Evolutionary conservation across 1,140 invertebrate genomes (phyloP), one percentile per base, ranked within the genome.

Genomic region (Hyphantria cunea): DNA sequence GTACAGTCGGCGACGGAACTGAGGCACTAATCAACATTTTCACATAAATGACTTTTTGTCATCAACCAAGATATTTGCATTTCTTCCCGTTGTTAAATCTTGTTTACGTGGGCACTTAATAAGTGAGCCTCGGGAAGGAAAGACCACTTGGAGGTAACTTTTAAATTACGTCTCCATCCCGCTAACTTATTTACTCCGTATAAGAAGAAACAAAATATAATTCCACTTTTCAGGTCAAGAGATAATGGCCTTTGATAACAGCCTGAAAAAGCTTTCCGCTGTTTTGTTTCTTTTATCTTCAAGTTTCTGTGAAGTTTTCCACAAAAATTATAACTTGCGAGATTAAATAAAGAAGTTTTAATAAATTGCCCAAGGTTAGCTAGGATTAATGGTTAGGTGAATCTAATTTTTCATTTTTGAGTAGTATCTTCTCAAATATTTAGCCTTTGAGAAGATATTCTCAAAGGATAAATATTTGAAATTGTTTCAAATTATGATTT

Each of bases 181-280:
- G 61, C 73, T 84, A 84, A 84, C 80, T 86, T 89, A 89, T 89
- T 89, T 87, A 87, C 78, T 82, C 72, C 73, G 80, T 84, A 80
- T 79, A 84, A 82, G 72, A 74, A 75, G 72, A 82, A 82, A 81
- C 81, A 81, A 85, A 87, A 87, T 85, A 84, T 84, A 87, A 85
- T 85, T 85, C 82, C 73, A 77, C 77, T 82, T 83, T 81, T 82
- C 81, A 86, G 84, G 84, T 87, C 86, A 85, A 82, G 75, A 86
- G 82, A 86, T 89, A 89, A 89, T 89, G 84, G 84, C 73, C 80
- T 89, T 86, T 86, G 83, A 86, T 89, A 86, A 88, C 78, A 81
- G 76, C 77, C 77, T 79, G 80, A 83, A 80, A 85, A 84, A 87
- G 83, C 84, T 89, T 87, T 89, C 84, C 86, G 82, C 79, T 87